Base-by-base conservation (phyloP, 2,888 invertebrate species). In the Phalera bucephala region DNA sequence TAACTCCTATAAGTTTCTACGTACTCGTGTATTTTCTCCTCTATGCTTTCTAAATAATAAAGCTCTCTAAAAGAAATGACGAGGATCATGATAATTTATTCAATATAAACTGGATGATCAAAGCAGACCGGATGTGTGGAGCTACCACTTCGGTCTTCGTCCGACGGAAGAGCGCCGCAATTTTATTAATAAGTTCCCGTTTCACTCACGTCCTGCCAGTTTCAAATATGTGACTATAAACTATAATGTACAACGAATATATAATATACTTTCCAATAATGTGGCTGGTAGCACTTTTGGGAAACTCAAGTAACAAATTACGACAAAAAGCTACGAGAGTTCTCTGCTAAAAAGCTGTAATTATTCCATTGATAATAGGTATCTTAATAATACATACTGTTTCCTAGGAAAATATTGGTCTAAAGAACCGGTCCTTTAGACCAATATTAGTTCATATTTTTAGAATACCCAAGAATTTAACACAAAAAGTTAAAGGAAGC, bases 111-210 rank as follows among this genome's bases (percentile, higher is more conserved):
- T 68, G 62, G 64, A 67, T 70, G 84, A 83, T 82, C 83, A 79
- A 81, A 80, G 71, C 70, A 59, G 67, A 60, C 81, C 85, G 86
- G 85, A 85, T 74, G 75, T 64, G 66, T 53, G 29, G 33, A 46
- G 41, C 67, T 60, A 67, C 63, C 70, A 72, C 67, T 72, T 67
- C 66, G 67, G 61, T 72, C 72, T 72, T 73, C 72, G 72, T 61
- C 66, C 69, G 68, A 67, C 80, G 86, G 85, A 83, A 85, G 78
- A 77, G 71, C 75, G 74, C 70, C 72, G 80, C 80, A 67, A 81
- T 84, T 84, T 82, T 82, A 86, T 85, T 83, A 83, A 84, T 82
- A 82, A 80, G 83, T 83, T 85, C 84, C 85, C 82, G 84, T 83
- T 82, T 78, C 74, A 75, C 65, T 73, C 66, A 63, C 81, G 79